Percentiles rank a stretch among this genome's conserved stretches.
phyloP scores from a whole-genome alignment of 2,888 invertebrate genomes.

The Escarpia spicata region DNA sequence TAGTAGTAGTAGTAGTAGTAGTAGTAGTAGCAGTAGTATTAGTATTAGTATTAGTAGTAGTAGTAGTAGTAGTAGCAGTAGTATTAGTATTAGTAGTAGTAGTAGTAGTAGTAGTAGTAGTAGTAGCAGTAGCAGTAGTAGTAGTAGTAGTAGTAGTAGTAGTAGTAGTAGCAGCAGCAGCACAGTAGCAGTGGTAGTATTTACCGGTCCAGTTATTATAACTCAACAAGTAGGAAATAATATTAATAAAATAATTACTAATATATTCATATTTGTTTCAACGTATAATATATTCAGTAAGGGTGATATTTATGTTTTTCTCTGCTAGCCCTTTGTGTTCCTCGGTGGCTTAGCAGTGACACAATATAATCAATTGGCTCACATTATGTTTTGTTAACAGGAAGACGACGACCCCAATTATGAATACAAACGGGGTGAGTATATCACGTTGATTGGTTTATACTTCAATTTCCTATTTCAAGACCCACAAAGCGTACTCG shows the following conservation, averaged over 20 bases:
- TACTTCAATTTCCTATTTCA: not conserved
- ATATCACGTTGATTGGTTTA: not conserved
- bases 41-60: constrained; percentile 32
- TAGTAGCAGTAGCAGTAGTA: constrained; percentile 32
- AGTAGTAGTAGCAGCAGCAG: no score
- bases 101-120: constrained; percentile 35
- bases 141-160: not conserved
- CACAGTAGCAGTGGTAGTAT: no score
- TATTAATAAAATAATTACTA: not conserved
- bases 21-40: constrained; percentile 31
- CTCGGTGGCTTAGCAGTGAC: not conserved
- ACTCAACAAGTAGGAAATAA: not conserved
- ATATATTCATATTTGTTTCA: not conserved
- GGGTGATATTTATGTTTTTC: not conserved
- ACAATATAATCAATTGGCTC: not conserved
- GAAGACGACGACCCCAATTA: constrained; percentile 54
- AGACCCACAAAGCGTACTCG: not conserved
- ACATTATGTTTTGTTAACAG: not conserved
- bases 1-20: not conserved
- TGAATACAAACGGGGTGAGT: constrained; percentile 60
- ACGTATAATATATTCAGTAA: not conserved
- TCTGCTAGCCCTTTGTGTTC: not conserved
- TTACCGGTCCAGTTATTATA: not conserved
- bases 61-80: constrained; percentile 32
- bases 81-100: constrained; percentile 33